These are phyloP conservation scores for Phalacrocorax carbo DNA, from an alignment of 2,113 vertebrate species.

Conservation along the genomic window DNA sequence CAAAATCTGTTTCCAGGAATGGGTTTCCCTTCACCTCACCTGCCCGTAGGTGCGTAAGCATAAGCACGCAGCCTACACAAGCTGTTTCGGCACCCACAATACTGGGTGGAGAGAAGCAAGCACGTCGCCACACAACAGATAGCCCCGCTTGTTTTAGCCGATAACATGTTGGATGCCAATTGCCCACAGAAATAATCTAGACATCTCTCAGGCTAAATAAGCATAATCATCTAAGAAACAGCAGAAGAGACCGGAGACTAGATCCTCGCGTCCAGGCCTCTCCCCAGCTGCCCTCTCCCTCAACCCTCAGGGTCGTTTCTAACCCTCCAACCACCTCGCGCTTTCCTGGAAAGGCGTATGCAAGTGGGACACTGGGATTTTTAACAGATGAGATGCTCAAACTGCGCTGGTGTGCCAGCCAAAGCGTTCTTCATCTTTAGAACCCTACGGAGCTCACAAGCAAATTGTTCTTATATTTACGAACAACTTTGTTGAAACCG, in stretches of 20 bases:
- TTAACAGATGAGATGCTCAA: not conserved
- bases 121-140: not conserved
- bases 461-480: not conserved
- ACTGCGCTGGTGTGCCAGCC: not conserved
- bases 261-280: no score
- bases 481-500: not conserved
- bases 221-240: not conserved
- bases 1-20: not conserved
- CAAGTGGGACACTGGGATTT: not conserved
- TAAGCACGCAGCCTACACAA: fast-evolving
- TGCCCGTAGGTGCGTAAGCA: not conserved
- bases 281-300: not conserved
- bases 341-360: not conserved
- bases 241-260: not conserved
- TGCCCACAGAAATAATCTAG: not conserved
- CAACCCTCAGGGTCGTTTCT: fast-evolving
- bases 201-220: not conserved
- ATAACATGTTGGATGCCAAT: not conserved
- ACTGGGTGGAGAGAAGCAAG: not conserved
- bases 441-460: not conserved
- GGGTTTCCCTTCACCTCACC: not conserved
- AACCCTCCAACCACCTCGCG: not conserved
- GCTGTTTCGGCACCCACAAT: not conserved
- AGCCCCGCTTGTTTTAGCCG: not conserved
- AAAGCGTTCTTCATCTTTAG: not conserved